Evolutionary conservation across 2,888 invertebrate species (phyloP), one percentile per base, ranked within the genome.

Genomic region (Andrena bicolor): DNA sequence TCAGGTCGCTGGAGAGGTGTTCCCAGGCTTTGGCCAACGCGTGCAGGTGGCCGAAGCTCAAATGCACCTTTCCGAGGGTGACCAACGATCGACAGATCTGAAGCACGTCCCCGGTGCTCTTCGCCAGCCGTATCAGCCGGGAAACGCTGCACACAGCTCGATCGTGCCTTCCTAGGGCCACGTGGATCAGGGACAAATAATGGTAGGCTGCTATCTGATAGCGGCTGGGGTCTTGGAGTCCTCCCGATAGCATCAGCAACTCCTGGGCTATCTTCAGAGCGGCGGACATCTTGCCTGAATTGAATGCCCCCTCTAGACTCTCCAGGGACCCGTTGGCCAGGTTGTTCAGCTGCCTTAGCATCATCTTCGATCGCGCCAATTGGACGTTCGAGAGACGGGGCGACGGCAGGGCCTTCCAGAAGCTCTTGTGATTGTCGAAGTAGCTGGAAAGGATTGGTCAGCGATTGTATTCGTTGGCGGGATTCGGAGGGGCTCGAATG

Each of bases 31-130:
- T 86, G 0, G 90, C 90, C 0, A 91, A 88, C 0, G 92, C 92
- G 5, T 90, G 80, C 26, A 92, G 30, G 76, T 93, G 91, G 0
- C 91, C 89, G 28, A 92, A 93, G 49, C 84, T 90, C 26, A 93
- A 74, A 30, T 93, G 93, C 16, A 93, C 92, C 71, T 87, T 90
- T 2, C 93, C 93, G 13, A 93, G 23, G 1, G 90, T 91, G 16
- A 88, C 86, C 4, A 93, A 73, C 0, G 92, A 88, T 13, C 87
- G 71, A 10, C 86, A 84, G 32, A 86, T 51, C 16, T 89, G 82
- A 1, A 82, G 72, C 4, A 71, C 60, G 26, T 92, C 85, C 0
- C 74, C 84, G 0, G 84, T 87, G 20, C 74, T 77, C 70, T 85
- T 88, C 6, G 93, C 90, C 2, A 88, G 35, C 16, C 87, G 79